phyloP scores from a whole-genome alignment of 2,797 vertebrate genomes.

The Hyperoplus lanceolatus region DNA sequence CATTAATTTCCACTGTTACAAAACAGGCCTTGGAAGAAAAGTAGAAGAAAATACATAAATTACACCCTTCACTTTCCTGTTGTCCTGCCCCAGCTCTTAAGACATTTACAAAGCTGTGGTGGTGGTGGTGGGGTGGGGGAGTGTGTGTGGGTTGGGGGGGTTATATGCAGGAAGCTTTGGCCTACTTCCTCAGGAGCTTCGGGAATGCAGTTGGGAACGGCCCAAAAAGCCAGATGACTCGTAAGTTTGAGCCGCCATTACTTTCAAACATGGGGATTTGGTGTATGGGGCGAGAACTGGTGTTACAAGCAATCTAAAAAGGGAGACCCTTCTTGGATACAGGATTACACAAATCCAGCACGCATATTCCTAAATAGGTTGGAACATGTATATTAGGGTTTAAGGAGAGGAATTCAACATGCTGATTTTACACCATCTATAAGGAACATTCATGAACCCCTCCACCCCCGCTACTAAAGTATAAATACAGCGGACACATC shows the following conservation, averaged over 20 bases:
- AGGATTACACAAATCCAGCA: constrained; percentile 47
- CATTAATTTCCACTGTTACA: neutral
- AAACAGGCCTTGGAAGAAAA: neutral
- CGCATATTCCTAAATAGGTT: constrained; percentile 14
- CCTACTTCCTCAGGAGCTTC: constrained; percentile 79
- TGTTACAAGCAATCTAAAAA: constrained; percentile 34
- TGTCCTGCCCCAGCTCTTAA: constrained; percentile 43
- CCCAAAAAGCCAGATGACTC: constrained; percentile 67
- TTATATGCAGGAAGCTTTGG: constrained; percentile 67
- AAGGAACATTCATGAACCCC: neutral
- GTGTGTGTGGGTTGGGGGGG: neutral
- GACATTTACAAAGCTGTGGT: constrained; percentile 38
- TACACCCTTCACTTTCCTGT: constrained; percentile 28
- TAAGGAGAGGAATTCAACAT: neutral
- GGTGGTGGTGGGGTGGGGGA: neutral
- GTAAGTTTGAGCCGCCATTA: constrained; percentile 45
- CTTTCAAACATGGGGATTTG: constrained; percentile 62
- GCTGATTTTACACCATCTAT: neutral
- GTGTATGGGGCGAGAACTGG: constrained; percentile 19
- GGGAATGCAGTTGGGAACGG: constrained; percentile 70
- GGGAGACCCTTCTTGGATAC: constrained; percentile 23
- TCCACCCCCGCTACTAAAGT: neutral
- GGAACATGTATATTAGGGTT: constrained; percentile 1
- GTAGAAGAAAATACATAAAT: neutral
- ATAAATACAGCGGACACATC: neutral